Conservation (phyloP, 2,113 vertebrate species). For the Eurypyga helias region DNA sequence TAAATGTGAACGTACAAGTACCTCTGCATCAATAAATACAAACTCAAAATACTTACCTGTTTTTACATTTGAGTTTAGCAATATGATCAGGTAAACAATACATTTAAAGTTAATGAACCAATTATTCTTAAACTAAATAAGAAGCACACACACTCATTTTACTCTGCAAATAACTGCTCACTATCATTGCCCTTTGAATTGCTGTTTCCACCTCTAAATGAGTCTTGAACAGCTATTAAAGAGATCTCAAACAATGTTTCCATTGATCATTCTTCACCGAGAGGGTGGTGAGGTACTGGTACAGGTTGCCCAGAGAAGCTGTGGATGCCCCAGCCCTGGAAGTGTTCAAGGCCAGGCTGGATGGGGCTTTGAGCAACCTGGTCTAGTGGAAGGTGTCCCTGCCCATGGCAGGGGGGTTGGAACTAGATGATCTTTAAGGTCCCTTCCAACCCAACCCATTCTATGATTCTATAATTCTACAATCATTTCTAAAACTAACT, state of each 20-base stretch:
- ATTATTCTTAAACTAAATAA: conserved; percentile 49
- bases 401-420: too few species aligned
- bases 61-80: conserved; percentile 38
- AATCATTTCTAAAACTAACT: background rate
- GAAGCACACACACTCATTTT: background rate
- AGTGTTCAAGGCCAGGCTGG: too few species aligned
- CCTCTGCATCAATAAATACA: background rate
- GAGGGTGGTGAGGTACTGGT: too few species aligned
- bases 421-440: too few species aligned
- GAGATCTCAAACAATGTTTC: background rate
- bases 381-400: too few species aligned
- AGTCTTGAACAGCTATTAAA: background rate
- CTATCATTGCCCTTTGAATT: background rate
- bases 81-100: conserved; percentile 31
- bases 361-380: too few species aligned
- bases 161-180: background rate
- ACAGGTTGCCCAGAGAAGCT: too few species aligned
- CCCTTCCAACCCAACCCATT: too few species aligned
- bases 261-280: background rate
- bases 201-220: conserved; percentile 12
- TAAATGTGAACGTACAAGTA: background rate
- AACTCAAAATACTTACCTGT: background rate
- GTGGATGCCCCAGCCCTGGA: too few species aligned
- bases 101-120: conserved; percentile 40
- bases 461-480: too few species aligned